Base-by-base conservation (phyloP, 2,888 invertebrate genomes). In the Platycheirus rosarum region DNA sequence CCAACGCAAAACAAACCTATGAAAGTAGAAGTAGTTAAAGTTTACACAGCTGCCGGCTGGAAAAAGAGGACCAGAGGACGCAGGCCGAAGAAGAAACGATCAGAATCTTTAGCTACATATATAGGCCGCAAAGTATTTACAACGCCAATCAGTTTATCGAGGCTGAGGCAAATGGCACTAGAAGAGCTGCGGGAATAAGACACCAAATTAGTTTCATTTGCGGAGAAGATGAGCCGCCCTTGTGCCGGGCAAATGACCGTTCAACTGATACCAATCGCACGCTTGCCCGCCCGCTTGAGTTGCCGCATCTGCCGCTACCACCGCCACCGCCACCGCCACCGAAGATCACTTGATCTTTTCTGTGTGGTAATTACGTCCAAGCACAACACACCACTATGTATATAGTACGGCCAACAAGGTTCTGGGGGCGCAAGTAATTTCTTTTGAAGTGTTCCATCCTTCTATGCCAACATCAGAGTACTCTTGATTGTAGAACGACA, bases 211-310 rank as follows among this genome's bases (percentile, higher is more conserved):
- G 77, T 71, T 82, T 77, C 63, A 77, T 82, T 82, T 73, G 49
- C 62, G 68, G 68, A 68, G 68, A 68, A 68, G 82, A 82, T 77
- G 82, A 82, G 71, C 42, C 42, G 44, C 82, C 77, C 77, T 73
- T 82, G 40, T 79, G 71, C 51, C 23, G 77, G 82, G 77, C 82
- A 82, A 82, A 82, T 82, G 82, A 82, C 82, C 82, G 82, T 73
- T 82, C 82, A 82, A 55, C 66, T 77, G 82, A 82, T 82, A 77
- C 71, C 32, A 71, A 82, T 82, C 77, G 77, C 68, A 53, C 80
- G 20, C 55, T 37, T 14, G 9, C 11, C 6, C 14, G 11, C 23
- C 18, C 20, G n/a, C 6, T 9, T 14, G 49, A n/a, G n/a, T n/a
- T n/a, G n/a, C n/a, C n/a, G n/a, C n/a, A n/a, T n/a, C n/a, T n/a